phyloP scores from a whole-genome alignment of 2,888 invertebrate genomes.

The Melanotus villosus region DNA sequence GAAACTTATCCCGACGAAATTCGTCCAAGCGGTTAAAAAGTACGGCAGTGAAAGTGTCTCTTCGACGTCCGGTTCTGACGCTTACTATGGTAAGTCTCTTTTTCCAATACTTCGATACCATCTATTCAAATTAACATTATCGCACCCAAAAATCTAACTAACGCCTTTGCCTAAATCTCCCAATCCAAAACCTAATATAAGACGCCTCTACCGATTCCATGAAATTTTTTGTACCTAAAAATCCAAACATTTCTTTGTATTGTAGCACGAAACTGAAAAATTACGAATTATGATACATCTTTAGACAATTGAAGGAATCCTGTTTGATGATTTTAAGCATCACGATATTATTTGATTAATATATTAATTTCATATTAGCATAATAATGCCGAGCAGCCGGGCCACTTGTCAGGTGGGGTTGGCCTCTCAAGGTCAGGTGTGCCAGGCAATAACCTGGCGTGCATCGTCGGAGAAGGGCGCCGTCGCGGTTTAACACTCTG shows the following conservation, averaged over 20 bases:
- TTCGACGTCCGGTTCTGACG: background rate
- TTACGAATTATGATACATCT: too few relatives aligned
- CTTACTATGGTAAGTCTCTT: background rate
- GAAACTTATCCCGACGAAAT: background rate
- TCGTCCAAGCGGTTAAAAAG: background rate
- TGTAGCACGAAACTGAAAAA: too few relatives aligned
- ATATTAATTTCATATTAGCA: conserved; percentile 39
- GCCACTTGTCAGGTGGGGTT: conserved; percentile 59
- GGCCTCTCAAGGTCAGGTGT: conserved; percentile 64
- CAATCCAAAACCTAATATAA: too few relatives aligned
- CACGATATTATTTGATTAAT: conserved; percentile 37
- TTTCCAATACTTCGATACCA: background rate
- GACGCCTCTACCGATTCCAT: too few relatives aligned
- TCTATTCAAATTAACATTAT: too few relatives aligned
- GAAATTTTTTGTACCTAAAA: too few relatives aligned
- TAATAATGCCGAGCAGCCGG: conserved; percentile 40
- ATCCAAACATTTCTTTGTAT: too few relatives aligned
- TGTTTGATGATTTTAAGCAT: too few relatives aligned
- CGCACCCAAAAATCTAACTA: too few relatives aligned
- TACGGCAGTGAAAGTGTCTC: conserved; percentile 43
- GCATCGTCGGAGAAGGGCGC: conserved; percentile 52
- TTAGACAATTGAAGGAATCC: too few relatives aligned
- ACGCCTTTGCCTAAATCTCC: too few relatives aligned
- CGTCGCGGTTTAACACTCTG: conserved; percentile 34
- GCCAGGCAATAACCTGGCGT: conserved; percentile 63